phyloP scores from a whole-genome alignment of 2,113 vertebrate species.

The Syrrhaptes paradoxus region DNA sequence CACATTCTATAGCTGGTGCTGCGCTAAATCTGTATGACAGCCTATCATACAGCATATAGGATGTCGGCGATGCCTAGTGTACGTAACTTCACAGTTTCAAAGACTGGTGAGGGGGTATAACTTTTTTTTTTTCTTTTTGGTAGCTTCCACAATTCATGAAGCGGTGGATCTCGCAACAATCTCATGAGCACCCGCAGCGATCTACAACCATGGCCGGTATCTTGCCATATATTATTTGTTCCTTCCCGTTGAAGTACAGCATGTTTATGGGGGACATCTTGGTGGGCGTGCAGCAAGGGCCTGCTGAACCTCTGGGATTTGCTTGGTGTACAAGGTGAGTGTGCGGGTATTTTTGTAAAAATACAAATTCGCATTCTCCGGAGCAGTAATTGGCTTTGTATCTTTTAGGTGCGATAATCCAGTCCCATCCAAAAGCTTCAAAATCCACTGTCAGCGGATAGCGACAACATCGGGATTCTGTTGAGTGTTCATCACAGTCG shows the following conservation, averaged over 20 bases:
- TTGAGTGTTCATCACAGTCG: conserved; percentile 94
- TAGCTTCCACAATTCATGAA: conserved; percentile 36
- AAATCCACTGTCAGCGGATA: conserved; percentile 98
- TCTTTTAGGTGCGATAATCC: conserved; percentile 99
- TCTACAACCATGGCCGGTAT: conserved; percentile 99
- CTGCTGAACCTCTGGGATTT: conserved; percentile 91
- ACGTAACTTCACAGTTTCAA: conserved; percentile 77
- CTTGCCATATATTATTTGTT: conserved; percentile 99
- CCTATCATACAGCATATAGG: background rate
- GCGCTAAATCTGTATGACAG: conserved; percentile 44
- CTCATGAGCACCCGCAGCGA: conserved; percentile 96
- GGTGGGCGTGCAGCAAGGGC: conserved; percentile 96
- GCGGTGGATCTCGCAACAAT: background rate
- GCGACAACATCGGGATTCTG: conserved; percentile 93
- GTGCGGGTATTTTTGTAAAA: conserved; percentile 97
- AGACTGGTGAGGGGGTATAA: conserved; percentile 52
- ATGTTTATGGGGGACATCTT: conserved; percentile 99
- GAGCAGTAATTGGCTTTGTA: conserved; percentile 99
- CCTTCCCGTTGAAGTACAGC: conserved; percentile 96
- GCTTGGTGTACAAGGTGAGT: conserved; percentile 97
- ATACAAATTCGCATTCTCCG: conserved; percentile 97
- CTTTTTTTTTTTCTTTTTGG: background rate
- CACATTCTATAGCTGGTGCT: conserved; percentile 56
- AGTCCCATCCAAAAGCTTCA: conserved; percentile 97
- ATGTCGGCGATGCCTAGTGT: conserved; percentile 50